Percentiles rank a stretch among this genome's conserved stretches.
phyloP scores from a whole-genome alignment of 2,797 vertebrate species.

The Agapornis canus region DNA sequence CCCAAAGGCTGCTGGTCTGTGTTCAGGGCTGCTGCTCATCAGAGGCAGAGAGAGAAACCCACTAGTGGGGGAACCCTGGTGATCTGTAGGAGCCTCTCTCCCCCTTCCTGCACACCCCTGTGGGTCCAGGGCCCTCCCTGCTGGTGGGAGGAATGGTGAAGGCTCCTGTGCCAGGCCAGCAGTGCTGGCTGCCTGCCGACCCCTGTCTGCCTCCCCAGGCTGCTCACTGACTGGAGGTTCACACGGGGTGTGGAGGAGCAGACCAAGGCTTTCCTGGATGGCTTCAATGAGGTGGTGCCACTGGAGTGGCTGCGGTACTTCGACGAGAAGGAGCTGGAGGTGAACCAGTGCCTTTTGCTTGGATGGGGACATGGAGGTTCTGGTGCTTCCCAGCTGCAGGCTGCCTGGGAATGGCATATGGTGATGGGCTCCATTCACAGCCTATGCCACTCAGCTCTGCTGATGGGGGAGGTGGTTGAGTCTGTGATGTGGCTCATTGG shows the following conservation, averaged over 20 bases:
- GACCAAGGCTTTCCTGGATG: slow-evolving; percentile 95
- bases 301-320: slow-evolving; percentile 97
- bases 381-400: not conserved
- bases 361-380: fast-evolving
- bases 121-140: fast-evolving
- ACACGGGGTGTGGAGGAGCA: slow-evolving; percentile 95
- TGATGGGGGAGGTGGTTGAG: fast-evolving
- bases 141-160: not conserved
- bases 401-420: fast-evolving
- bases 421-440: fast-evolving
- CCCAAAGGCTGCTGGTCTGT: fast-evolving
- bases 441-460: fast-evolving
- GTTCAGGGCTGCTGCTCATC: not conserved
- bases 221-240: slow-evolving; percentile 96
- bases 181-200: fast-evolving
- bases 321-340: slow-evolving; percentile 97
- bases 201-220: slow-evolving; percentile 66
- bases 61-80: not conserved
- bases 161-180: fast-evolving
- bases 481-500: not conserved
- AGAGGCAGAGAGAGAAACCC: not conserved
- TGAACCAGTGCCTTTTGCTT: slow-evolving; percentile 44
- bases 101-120: fast-evolving
- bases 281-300: slow-evolving; percentile 95
- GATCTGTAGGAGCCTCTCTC: not conserved